Evolutionary conservation across 2,113 vertebrate species (phyloP).

Genomic region (Podarcis cretensis): DNA sequence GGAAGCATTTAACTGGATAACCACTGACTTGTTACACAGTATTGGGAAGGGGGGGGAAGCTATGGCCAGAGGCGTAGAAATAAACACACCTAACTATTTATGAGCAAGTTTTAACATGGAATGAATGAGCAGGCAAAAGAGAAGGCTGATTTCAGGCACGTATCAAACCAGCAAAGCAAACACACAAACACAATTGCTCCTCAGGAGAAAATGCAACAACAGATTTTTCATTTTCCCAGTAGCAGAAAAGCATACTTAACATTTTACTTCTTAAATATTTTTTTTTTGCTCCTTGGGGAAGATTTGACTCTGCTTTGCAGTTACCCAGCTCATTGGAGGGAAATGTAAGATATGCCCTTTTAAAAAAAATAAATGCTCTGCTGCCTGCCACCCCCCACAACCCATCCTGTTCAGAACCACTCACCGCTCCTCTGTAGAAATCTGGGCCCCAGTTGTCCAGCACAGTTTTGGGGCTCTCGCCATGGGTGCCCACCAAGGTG

Average conservation of each 20-base stretch:
- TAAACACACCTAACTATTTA: neutral
- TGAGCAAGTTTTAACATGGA: neutral
- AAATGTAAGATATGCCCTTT: neutral
- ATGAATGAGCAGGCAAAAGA: neutral
- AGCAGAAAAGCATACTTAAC: neutral
- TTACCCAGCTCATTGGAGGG: neutral
- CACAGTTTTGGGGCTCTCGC: neutral
- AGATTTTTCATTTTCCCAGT: neutral
- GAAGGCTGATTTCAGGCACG: no score
- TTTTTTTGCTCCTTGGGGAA: neutral
- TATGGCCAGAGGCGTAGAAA: neutral
- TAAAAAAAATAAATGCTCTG: accelerated
- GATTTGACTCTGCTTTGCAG: neutral
- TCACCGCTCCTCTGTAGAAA: neutral
- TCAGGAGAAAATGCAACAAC: no score
- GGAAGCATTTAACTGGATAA: no score
- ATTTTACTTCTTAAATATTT: neutral
- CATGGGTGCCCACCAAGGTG: neutral
- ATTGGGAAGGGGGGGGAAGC: neutral
- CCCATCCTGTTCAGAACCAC: neutral
- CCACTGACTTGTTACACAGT: neutral
- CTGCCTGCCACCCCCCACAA: accelerated
- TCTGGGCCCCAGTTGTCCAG: neutral
- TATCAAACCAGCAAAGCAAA: no score
- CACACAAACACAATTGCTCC: neutral